Evolutionary conservation across 2,888 invertebrate genomes (phyloP).

Genomic region (Caradrina clavipalpis): DNA sequence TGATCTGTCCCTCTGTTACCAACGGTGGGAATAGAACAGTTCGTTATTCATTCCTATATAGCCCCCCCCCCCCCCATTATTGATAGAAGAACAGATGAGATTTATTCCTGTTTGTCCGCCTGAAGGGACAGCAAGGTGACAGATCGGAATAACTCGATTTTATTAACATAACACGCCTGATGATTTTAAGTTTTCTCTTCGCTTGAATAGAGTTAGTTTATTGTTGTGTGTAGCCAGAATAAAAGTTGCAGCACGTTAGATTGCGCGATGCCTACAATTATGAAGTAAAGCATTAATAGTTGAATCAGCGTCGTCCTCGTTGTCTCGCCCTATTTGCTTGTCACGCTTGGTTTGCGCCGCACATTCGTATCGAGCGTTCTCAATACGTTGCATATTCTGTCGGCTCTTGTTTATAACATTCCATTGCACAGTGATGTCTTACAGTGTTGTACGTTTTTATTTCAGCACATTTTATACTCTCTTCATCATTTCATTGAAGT

Average conservation of each 20-base stretch:
- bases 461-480: constrained; percentile 71
- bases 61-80: no score
- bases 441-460: constrained; percentile 62
- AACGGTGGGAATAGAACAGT: no score
- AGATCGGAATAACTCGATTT: no score
- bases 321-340: constrained; percentile 84
- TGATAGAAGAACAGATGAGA: no score
- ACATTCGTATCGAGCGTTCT: constrained; percentile 69
- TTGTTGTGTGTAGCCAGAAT: constrained; percentile 3
- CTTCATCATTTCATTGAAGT: constrained; percentile 55
- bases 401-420: constrained; percentile 69
- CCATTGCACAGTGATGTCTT: constrained; percentile 68
- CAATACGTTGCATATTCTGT: constrained; percentile 69
- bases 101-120: no score
- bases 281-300: constrained; percentile 75
- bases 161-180: constrained; percentile 4
- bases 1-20: no score
- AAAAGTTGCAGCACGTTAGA: constrained; percentile 35
- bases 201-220: constrained; percentile 11
- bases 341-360: constrained; percentile 78
- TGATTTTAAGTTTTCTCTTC: constrained; percentile 12
- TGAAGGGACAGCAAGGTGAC: no score
- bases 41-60: no score
- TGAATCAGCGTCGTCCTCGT: constrained; percentile 74
- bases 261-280: constrained; percentile 54